These are phyloP conservation scores for Tapera naevia DNA, from an alignment of 2,797 vertebrate genomes.

Conservation along the genomic window DNA sequence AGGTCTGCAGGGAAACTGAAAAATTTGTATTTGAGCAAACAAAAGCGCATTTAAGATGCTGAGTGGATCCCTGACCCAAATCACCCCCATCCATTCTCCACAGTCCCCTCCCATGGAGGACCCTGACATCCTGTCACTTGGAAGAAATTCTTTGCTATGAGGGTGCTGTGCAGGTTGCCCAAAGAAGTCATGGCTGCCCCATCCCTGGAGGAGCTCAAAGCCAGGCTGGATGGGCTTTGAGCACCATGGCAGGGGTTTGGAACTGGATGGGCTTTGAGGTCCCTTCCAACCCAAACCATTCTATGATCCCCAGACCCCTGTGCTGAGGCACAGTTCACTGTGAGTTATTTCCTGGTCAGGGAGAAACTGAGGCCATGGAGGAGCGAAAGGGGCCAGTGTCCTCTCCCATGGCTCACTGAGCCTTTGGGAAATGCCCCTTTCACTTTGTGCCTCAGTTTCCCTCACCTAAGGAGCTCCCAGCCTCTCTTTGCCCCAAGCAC, in stretches of 20 bases:
- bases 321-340: fast-evolving
- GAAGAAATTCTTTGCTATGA: no score
- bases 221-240: no score
- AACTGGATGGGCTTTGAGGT: no score
- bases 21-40: not conserved
- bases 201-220: no score
- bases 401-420: not conserved
- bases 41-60: not conserved
- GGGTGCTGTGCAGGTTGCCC: no score
- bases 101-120: fast-evolving
- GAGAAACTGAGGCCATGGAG: not conserved
- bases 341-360: fast-evolving
- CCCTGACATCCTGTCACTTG: fast-evolving
- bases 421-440: not conserved
- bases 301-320: no score
- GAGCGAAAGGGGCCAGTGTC: fast-evolving
- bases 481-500: fast-evolving
- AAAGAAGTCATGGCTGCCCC: no score
- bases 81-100: not conserved
- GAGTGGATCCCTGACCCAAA: not conserved
- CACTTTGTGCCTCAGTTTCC: not conserved
- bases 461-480: fast-evolving
- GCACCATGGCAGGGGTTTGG: no score
- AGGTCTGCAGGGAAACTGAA: not conserved
- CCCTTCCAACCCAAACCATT: no score